Percentiles rank a stretch among this genome's conserved stretches.
These are phyloP conservation scores for Colinus virginianus DNA, from an alignment of 2,113 vertebrate species.

Conservation along the genomic window DNA sequence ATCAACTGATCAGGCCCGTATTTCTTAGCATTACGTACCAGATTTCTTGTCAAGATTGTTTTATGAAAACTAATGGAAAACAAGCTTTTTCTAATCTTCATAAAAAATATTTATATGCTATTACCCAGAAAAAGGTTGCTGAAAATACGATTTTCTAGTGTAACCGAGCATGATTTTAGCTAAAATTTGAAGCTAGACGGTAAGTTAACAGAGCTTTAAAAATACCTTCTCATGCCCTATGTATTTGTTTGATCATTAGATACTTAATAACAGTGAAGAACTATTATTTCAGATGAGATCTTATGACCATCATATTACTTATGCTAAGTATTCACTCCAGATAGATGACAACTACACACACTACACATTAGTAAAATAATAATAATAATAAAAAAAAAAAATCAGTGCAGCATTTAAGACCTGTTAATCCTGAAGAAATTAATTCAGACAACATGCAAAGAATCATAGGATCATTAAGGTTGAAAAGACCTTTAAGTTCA, in stretches of 20 bases:
- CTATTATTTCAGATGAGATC: neutral
- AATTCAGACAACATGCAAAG: neutral
- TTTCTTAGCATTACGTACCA: neutral
- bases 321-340: neutral
- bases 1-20: neutral
- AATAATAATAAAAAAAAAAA: neutral
- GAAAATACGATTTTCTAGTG: conserved; percentile 41
- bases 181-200: neutral
- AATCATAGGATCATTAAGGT: neutral
- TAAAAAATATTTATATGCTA: conserved; percentile 44
- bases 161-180: conserved; percentile 36
- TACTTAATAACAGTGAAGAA: neutral
- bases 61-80: conserved; percentile 48
- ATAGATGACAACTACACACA: neutral
- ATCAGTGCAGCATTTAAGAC: neutral
- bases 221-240: neutral
- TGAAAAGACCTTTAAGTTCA: too few relatives aligned
- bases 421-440: neutral
- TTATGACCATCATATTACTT: neutral
- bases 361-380: neutral
- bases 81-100: conserved; percentile 57
- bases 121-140: conserved; percentile 45
- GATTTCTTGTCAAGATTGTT: conserved; percentile 44
- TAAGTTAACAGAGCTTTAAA: conserved; percentile 8
- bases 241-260: conserved; percentile 26